These are phyloP conservation scores for Climacteris rufus DNA, from an alignment of 2,113 vertebrate genomes.

Conservation along the genomic window DNA sequence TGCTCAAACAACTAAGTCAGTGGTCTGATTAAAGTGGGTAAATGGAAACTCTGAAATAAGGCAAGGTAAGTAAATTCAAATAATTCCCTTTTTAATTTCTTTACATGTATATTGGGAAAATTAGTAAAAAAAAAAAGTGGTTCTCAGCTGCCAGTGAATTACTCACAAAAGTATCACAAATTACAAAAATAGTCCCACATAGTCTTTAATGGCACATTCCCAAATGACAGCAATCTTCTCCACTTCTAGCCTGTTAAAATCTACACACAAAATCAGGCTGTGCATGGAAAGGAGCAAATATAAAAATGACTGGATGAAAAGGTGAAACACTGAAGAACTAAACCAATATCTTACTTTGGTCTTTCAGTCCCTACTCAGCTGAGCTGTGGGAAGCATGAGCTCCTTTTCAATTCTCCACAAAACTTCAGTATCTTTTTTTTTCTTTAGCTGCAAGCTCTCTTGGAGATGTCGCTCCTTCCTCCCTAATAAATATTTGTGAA, in stretches of 20 bases:
- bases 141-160: neutral
- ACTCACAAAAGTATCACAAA: neutral
- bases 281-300: neutral
- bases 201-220: neutral
- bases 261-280: neutral
- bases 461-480: neutral
- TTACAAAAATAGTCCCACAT: neutral
- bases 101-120: neutral
- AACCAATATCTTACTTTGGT: neutral
- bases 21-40: neutral
- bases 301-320: neutral
- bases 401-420: neutral
- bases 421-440: neutral
- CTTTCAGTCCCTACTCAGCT: neutral
- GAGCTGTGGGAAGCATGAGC: neutral
- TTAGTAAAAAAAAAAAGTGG: neutral
- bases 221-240: neutral
- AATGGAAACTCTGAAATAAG: neutral
- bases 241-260: neutral
- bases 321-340: neutral
- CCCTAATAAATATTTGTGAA: neutral
- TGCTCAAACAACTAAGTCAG: neutral
- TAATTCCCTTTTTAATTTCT: neutral
- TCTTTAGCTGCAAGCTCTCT: neutral
- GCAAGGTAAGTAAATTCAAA: neutral